Conservation (phyloP, 2,113 vertebrate species). For the Nothobranchius kuhntae region DNA sequence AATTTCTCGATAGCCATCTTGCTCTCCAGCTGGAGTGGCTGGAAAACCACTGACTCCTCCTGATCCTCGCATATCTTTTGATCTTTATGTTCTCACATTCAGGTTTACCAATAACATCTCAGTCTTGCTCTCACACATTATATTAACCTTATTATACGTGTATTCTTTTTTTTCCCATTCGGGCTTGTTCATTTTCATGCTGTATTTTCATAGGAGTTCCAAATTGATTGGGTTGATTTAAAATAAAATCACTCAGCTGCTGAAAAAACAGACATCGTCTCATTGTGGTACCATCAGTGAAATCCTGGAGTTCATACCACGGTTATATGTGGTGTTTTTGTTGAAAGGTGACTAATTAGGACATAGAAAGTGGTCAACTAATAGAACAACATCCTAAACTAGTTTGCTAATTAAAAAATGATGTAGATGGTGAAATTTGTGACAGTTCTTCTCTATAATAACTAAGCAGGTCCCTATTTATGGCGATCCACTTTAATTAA, state of each 20-base stretch:
- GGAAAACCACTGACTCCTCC: too few species aligned
- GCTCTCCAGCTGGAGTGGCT: too few species aligned
- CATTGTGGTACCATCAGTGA: conserved; percentile 59
- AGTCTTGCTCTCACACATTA: neutral
- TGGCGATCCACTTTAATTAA: too few species aligned
- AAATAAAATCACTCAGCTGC: conserved; percentile 40
- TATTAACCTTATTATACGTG: neutral
- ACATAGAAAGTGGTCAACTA: conserved; percentile 2
- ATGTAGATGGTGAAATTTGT: too few species aligned
- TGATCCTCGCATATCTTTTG: too few species aligned
- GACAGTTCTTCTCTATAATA: neutral
- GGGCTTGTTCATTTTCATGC: conserved; percentile 30
- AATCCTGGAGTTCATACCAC: conserved; percentile 60
- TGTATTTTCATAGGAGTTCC: conserved; percentile 40
- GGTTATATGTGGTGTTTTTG: conserved; percentile 48
- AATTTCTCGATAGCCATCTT: too few species aligned
- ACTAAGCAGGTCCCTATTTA: neutral
- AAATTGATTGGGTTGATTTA: conserved; percentile 66
- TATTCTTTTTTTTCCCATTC: conserved; percentile 26
- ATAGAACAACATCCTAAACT: neutral
- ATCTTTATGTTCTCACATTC: too few species aligned
- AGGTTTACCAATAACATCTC: too few species aligned
- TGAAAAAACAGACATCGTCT: conserved; percentile 63
- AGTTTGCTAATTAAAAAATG: neutral
- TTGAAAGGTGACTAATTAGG: conserved; percentile 36